Percentiles rank a stretch among this genome's conserved stretches.
These are phyloP conservation scores for Hyposoter didymator DNA, from an alignment of 2,888 invertebrate genomes.

Conservation along the genomic window DNA sequence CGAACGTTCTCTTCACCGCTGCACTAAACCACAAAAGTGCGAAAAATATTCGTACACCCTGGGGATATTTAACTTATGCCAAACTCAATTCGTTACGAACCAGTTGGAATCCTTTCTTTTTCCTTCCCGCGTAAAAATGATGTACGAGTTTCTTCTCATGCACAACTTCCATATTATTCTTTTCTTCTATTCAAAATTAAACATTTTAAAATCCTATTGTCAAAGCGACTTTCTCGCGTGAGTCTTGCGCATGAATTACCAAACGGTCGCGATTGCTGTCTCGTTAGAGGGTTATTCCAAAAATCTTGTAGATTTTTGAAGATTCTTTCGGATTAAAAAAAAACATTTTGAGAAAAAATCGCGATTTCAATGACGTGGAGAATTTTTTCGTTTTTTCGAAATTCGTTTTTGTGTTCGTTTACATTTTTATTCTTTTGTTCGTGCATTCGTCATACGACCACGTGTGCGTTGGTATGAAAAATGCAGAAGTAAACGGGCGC, in stretches of 20 bases:
- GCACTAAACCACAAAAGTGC: constrained; percentile 22
- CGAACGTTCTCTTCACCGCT: constrained; percentile 34
- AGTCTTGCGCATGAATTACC: background rate
- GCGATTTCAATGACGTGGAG: background rate
- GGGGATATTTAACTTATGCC: constrained; percentile 12
- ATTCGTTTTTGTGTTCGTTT: background rate
- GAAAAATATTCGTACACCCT: constrained; percentile 28
- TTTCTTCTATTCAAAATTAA: background rate
- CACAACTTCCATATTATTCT: background rate
- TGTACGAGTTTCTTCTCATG: background rate
- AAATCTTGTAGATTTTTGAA: background rate
- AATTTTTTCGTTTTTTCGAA: background rate
- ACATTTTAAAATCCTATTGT: background rate
- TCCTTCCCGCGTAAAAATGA: constrained; percentile 7
- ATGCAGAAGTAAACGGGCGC: background rate
- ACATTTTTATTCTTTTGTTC: background rate
- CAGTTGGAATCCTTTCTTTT: constrained; percentile 22
- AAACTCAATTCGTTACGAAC: constrained; percentile 26
- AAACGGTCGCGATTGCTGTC: background rate
- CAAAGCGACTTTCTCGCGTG: constrained; percentile 11
- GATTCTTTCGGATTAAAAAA: background rate
- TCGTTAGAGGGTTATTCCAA: background rate
- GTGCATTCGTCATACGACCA: background rate
- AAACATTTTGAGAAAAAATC: background rate
- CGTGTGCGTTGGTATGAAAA: background rate